Evolutionary conservation across 1,140 invertebrate genomes (phyloP), one percentile per base, ranked within the genome.

Genomic region (Drosophila rufa): DNA sequence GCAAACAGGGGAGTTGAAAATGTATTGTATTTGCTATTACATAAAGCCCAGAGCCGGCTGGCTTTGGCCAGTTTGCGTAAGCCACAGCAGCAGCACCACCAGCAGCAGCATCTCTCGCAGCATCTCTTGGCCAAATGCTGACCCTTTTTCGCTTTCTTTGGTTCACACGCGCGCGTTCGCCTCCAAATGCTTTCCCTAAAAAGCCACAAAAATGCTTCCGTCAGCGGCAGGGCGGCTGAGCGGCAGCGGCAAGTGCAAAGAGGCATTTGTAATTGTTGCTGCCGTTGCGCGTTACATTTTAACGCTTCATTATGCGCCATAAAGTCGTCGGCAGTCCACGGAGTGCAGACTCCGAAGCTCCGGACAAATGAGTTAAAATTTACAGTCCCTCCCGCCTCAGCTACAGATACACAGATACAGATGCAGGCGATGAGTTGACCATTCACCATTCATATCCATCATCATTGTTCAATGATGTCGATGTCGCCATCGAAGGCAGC

Each of bases 291-390:
- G 83, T 87, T 90, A 85, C 85, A 89, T 90, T 89, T 89, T 84
- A 89, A 85, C 84, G 84, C 84, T 85, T 89, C 78, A 89, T 89
- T 90, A 89, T 90, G 81, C 66, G 81, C 75, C 78, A 90, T 85
- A 79, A 89, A 82, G 60, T 48, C 61, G 75, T 53, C 61, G 55
- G 60, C 60, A 50, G 60, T 15, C 75, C 45, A 30, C 55, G 38
- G 68, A 61, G 40, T 22, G 27, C 58, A 7, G 14, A 25, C 17
- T 30, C 27, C 30, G 17, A 0, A 36, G 45, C 30, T 4, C 36
- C 80, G 47, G 48, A 64, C 75, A 80, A 77, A 80, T 86, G 75
- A 53, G 75, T 76, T 50, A 56, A 80, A 82, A 74, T 74, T 74
- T 83, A 87, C 83, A 66, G 78, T 80, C 51, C 51, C 48, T 51